Base-by-base conservation (phyloP, 2,797 vertebrate species). In the Peromyscus melanophrys region DNA sequence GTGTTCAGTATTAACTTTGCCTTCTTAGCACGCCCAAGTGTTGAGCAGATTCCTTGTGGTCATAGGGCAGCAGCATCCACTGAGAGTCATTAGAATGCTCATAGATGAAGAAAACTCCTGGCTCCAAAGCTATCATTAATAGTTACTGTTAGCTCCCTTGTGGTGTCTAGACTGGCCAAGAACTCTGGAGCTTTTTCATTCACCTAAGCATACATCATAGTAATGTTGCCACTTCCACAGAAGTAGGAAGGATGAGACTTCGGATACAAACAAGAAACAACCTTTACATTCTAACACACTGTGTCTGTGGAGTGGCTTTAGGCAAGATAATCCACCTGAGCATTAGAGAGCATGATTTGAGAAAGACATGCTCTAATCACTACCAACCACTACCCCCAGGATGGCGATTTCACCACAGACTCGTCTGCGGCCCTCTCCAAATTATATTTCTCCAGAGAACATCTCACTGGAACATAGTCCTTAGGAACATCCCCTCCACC, bases 401-500 rank as follows among this genome's bases (percentile, higher is more conserved):
- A 89, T 77, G 77, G 67, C 46, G 93, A 80, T 93, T 94, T 92
- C 90, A 82, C 69, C 61, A 40, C 61, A 92, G 81, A 65, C 78
- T 84, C 67, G 91, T 40, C 94, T 94, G 83, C 81, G 89, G 80
- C 84, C 69, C 1, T 65, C 43, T 73, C 71, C 78, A 84, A 57
- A 67, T 40, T 75, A 4, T 7, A 55, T 31, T 90, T 95, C 55
- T 82, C 94, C 93, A 52, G 8, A 25, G 83, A 92, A 89, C 82
- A 27, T 95, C 90, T 97, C 81, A 17, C 73, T 94, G 91, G 82
- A 75, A n/a, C 4, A 0, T 69, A 84, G 10, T 40, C 67, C 7
- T 57, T 31, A 67, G 76, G 49, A 31, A 52, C 40, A 52, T n/a
- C 75, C 76, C 52, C 4, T 6, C 69, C 12, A 59, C n/a, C 84